Evolutionary conservation across 1,140 invertebrate genomes (phyloP).

Genomic region (Ctenoplectra terminalis): DNA sequence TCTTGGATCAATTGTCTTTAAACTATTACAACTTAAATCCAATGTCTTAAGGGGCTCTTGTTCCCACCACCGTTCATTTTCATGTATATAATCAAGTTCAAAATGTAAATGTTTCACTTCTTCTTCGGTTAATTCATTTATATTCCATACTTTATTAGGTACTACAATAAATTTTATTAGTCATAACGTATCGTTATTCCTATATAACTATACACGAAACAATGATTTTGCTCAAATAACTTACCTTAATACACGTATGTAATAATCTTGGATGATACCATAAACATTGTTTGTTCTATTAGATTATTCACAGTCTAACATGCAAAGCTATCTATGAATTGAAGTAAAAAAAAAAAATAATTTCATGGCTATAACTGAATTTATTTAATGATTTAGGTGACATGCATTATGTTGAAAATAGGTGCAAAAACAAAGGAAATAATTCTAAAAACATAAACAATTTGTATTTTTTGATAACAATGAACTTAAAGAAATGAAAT

Average conservation of each 20-base stretch:
- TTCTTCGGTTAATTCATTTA: constrained; percentile 89
- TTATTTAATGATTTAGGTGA: background rate
- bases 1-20: constrained; percentile 87
- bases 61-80: constrained; percentile 92
- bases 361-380: background rate
- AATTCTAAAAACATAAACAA: background rate
- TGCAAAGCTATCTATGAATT: constrained; percentile 45
- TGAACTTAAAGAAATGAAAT: background rate
- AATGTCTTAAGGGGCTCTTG: constrained; percentile 89
- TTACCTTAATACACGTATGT: constrained; percentile 5
- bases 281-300: constrained; percentile 26
- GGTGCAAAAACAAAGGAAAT: background rate
- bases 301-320: constrained; percentile 33
- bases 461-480: background rate
- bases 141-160: constrained; percentile 90
- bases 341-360: constrained; percentile 18
- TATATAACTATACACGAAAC: background rate
- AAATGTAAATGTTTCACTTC: constrained; percentile 84
- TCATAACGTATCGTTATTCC: background rate
- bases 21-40: constrained; percentile 91
- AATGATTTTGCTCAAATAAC: constrained; percentile 2
- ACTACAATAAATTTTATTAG: constrained; percentile 83
- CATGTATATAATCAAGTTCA: constrained; percentile 87
- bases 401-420: background rate
- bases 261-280: constrained; percentile 19